Conservation (phyloP, 64 coral and sea anemone genomes). For the Astreopora myriophthalma region DNA sequence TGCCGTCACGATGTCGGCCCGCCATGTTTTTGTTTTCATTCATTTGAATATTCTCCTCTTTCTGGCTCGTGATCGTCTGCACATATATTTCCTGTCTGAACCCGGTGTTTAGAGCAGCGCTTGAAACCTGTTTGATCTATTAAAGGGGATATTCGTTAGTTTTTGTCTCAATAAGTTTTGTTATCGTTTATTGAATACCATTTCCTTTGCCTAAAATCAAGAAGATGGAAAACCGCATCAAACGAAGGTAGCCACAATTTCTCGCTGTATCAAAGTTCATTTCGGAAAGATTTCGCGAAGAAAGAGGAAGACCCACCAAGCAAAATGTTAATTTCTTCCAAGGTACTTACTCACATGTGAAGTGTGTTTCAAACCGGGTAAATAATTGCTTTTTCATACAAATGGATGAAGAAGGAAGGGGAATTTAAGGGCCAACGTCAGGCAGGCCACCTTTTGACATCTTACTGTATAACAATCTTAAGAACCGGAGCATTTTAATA, state of each 20-base stretch:
- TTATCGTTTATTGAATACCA: background rate
- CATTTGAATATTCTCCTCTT: conserved; percentile 26
- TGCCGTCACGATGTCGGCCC: background rate
- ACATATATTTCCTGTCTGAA: conserved; percentile 18
- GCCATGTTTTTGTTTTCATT: conserved; percentile 51
- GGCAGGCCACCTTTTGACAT: conserved; percentile 8
- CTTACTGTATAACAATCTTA: background rate
- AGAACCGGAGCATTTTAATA: background rate
- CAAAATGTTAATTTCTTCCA: background rate
- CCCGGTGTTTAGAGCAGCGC: background rate
- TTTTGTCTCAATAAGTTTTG: background rate
- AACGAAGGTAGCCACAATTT: background rate
- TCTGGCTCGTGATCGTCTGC: conserved; percentile 1
- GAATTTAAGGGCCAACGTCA: background rate
- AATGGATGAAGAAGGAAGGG: background rate
- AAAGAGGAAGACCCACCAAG: background rate
- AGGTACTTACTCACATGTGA: background rate
- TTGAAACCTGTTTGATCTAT: background rate
- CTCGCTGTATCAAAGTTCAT: background rate
- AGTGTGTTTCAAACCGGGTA: background rate
- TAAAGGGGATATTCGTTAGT: background rate
- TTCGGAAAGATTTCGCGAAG: background rate
- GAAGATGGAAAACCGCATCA: background rate
- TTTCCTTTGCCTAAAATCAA: background rate
- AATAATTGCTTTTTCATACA: background rate